These are phyloP conservation scores for Labia minor DNA, from an alignment of 2,888 invertebrate species.

Conservation along the genomic window DNA sequence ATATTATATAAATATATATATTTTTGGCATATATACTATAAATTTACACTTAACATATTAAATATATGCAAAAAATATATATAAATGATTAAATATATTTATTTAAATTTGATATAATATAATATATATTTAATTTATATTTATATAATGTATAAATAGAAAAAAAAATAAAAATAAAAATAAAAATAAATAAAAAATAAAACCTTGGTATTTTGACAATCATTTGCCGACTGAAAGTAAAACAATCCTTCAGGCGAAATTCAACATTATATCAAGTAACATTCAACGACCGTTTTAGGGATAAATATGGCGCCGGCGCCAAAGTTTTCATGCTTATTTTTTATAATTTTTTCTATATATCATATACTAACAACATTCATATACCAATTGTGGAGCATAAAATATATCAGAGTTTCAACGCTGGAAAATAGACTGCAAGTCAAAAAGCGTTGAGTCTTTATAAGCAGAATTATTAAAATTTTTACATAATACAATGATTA, in stretches of 20 bases:
- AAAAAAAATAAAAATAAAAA: constrained; percentile 9
- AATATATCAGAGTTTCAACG: neutral
- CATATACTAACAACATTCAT: too few species aligned
- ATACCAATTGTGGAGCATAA: too few species aligned
- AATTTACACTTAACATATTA: constrained; percentile 9
- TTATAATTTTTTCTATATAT: neutral
- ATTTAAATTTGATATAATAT: neutral
- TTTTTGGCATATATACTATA: neutral
- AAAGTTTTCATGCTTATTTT: neutral
- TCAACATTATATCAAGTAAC: neutral
- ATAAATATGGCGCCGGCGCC: neutral
- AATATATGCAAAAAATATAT: constrained; percentile 16
- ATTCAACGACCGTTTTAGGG: neutral
- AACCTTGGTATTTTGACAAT: too few species aligned
- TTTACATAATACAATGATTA: constrained; percentile 14
- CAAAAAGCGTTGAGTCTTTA: neutral
- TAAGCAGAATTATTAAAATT: constrained; percentile 17
- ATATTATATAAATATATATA: constrained; percentile 14
- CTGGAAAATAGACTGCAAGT: neutral
- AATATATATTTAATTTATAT: neutral
- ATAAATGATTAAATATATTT: neutral
- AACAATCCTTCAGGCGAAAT: too few species aligned
- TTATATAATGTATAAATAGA: constrained; percentile 13
- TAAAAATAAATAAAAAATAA: neutral
- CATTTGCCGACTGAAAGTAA: too few species aligned